Percentiles rank a stretch among this genome's conserved stretches.
These are phyloP conservation scores for Coryphaenoides rupestris DNA, from an alignment of 2,113 vertebrate genomes.

Conservation along the genomic window DNA sequence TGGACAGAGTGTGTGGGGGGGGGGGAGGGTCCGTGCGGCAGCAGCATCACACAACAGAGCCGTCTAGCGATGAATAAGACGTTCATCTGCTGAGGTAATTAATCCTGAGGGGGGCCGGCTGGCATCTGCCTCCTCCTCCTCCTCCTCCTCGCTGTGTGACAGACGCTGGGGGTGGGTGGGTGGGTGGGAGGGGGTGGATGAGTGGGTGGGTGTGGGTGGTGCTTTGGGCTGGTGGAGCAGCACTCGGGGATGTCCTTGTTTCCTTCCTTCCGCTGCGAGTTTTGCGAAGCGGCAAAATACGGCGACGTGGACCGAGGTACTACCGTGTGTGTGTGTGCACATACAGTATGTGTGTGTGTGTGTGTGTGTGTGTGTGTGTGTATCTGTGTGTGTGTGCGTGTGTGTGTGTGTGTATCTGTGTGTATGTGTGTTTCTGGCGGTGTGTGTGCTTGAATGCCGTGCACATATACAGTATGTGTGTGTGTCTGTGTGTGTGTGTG, in stretches of 20 bases:
- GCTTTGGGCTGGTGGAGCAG: too few relatives aligned
- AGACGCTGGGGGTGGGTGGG: constrained; percentile 33
- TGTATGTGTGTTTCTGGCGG: constrained; percentile 27
- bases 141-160: constrained; percentile 52
- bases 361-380: constrained; percentile 20
- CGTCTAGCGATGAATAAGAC: constrained; percentile 61
- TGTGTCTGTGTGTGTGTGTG: constrained; percentile 21
- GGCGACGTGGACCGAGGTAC: constrained; percentile 2
- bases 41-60: constrained; percentile 56
- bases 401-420: constrained; percentile 19
- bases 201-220: constrained; percentile 23
- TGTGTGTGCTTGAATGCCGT: too few relatives aligned
- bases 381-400: constrained; percentile 1
- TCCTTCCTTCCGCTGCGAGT: constrained; percentile 31
- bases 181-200: constrained; percentile 37
- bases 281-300: constrained; percentile 25
- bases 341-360: not conserved
- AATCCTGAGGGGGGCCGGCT: constrained; percentile 63
- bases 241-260: not conserved
- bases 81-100: constrained; percentile 61
- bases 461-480: not conserved
- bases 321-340: constrained; percentile 2
- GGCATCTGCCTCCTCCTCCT: constrained; percentile 58
- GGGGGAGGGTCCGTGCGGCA: constrained; percentile 43
- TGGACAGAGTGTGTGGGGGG: too few relatives aligned